Base-by-base conservation (phyloP, 1,140 invertebrate species). In the Lucilia cuprina region DNA sequence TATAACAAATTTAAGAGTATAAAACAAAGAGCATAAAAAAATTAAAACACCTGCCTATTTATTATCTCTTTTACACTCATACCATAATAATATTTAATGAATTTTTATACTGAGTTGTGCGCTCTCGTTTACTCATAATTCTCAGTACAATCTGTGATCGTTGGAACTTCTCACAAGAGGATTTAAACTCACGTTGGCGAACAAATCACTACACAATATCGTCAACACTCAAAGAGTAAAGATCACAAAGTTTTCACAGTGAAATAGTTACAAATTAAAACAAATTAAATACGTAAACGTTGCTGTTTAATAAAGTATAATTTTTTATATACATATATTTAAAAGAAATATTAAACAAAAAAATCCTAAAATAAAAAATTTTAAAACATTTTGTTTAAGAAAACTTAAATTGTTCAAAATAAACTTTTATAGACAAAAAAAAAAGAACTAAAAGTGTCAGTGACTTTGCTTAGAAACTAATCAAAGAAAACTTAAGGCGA, bases 161-260 rank as follows among this genome's bases (percentile, higher is more conserved):
- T 34, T 5, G 2, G 17, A 49, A 2, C 5, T 8, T 35, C 83
- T 78, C 34, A 30, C 30, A 30, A 13, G 83, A 87, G 87, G 84
- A 88, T 89, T 89, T 88, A 89, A 89, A 88, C 86, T 89, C 87
- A 86, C 86, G 89, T 86, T 88, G 87, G 86, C 85, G 87, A 85
- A 86, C 85, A 88, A 86, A 88, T 88, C 86, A 86, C 86, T 88
- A 89, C 90, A 91, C 88, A 90, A 88, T 86, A 90, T 90, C 90
- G 88, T 89, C 89, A 90, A 87, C 89, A 86, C 87, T 91, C 88
- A 88, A 87, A 85, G 85, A 84, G 84, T 82, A 47, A 77, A 84
- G 84, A 84, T 84, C 84, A 82, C 19, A 60, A 60, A 78, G 34
- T 21, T 47, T 74, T 74, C 65, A 17, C 12, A 74, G 4, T 74